Evolutionary conservation across 53 echinoderm and acorn worm genomes (phyloP).

Genomic region (Holothuria scabra): DNA sequence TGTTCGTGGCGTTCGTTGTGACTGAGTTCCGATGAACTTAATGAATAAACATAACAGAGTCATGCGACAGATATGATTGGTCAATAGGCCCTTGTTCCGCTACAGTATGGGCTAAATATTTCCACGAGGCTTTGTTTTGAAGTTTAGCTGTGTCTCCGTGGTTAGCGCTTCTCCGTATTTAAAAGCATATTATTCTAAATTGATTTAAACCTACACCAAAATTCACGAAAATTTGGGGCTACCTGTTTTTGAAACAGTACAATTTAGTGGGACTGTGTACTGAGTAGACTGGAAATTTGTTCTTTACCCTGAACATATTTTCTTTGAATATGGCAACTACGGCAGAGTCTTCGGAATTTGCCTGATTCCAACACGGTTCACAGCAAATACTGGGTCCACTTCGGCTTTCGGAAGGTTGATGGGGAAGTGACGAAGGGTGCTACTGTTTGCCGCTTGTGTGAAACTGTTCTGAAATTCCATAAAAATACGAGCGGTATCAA

Average conservation of each 20-base stretch:
- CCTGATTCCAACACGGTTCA: not conserved
- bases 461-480: not conserved
- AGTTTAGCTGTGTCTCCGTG: not conserved
- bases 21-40: too few relatives aligned
- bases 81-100: too few relatives aligned
- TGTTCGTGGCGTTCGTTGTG: too few relatives aligned
- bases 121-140: not conserved
- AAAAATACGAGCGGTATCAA: constrained; percentile 13
- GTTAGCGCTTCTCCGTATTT: not conserved
- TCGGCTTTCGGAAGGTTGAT: not conserved
- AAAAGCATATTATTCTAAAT: not conserved
- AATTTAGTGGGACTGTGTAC: not conserved
- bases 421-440: constrained; percentile 5
- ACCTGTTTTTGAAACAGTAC: not conserved
- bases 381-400: constrained; percentile 27
- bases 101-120: constrained; percentile 18
- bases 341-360: constrained; percentile 10
- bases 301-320: not conserved
- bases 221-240: constrained; percentile 19
- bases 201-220: not conserved
- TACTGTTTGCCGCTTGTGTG: constrained; percentile 13
- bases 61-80: too few relatives aligned
- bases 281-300: not conserved
- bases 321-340: constrained; percentile 6
- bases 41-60: too few relatives aligned